Evolutionary conservation across 2,113 vertebrate species (phyloP).

Genomic region (Hemiscyllium ocellatum): DNA sequence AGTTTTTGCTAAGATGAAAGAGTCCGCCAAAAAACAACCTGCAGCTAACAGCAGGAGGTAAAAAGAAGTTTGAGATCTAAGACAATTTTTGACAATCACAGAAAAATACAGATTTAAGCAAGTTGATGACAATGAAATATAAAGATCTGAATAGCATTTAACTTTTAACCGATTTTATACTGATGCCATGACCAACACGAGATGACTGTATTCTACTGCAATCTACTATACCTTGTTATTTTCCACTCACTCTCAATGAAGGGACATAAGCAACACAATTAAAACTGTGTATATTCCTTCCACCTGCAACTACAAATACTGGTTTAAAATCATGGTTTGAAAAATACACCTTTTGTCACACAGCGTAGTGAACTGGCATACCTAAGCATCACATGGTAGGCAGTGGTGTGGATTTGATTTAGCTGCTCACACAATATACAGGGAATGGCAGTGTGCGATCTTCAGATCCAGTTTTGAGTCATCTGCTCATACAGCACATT

Average conservation of each 20-base stretch:
- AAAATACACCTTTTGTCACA: no score
- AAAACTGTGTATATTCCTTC: not conserved
- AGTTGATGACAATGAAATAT: constrained; percentile 20
- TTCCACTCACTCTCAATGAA: not conserved
- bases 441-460: no score
- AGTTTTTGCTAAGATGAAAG: constrained; percentile 4
- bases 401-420: no score
- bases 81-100: constrained; percentile 15
- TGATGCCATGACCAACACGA: not conserved
- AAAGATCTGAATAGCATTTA: constrained; percentile 2
- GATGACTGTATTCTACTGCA: not conserved
- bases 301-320: not conserved
- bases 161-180: not conserved
- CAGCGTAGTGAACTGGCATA: no score
- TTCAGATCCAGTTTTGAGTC: no score
- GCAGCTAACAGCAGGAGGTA: constrained; percentile 28
- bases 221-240: not conserved
- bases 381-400: no score
- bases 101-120: constrained; percentile 30
- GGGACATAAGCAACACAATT: not conserved
- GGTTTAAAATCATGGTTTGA: no score
- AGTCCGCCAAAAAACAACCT: not conserved
- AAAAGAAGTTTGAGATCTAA: constrained; percentile 18
- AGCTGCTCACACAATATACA: no score
- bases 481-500: no score